These are phyloP conservation scores for Calosoma granatense DNA, from an alignment of 1,140 invertebrate genomes.

Conservation along the genomic window DNA sequence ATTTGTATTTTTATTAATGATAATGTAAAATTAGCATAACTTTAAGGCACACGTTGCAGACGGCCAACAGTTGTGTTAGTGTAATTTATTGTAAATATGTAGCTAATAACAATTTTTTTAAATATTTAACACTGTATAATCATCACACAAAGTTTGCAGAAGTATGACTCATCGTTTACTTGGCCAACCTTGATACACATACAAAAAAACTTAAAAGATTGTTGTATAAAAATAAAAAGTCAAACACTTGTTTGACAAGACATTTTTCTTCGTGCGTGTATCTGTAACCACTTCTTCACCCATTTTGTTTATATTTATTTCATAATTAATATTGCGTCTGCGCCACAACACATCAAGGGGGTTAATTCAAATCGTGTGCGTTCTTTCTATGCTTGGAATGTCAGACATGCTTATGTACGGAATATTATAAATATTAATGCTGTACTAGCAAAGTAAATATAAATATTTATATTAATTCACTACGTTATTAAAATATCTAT, in stretches of 20 bases:
- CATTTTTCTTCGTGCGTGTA: not conserved
- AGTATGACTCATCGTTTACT: constrained; percentile 6
- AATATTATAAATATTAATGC: too few relatives aligned
- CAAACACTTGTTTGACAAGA: not conserved
- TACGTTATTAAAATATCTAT: too few relatives aligned
- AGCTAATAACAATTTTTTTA: not conserved
- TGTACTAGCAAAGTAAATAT: too few relatives aligned
- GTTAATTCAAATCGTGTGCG: not conserved
- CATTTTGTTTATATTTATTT: constrained; percentile 1
- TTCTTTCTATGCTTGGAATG: too few relatives aligned
- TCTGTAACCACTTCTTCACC: not conserved
- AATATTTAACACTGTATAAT: not conserved
- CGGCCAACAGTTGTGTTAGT: not conserved
- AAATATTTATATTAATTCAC: too few relatives aligned
- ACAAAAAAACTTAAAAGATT: not conserved
- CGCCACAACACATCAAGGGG: not conserved
- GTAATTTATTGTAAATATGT: not conserved
- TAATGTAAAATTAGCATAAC: not conserved
- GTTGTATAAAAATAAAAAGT: constrained; percentile 7
- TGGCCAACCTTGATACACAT: constrained; percentile 1
- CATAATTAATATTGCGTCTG: not conserved
- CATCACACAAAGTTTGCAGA: not conserved
- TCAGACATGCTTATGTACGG: too few relatives aligned
- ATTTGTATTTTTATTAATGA: not conserved
- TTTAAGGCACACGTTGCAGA: constrained; percentile 2